Evolutionary conservation across 2,888 invertebrate species (phyloP).

Genomic region (Nephrotoma appendiculata): DNA sequence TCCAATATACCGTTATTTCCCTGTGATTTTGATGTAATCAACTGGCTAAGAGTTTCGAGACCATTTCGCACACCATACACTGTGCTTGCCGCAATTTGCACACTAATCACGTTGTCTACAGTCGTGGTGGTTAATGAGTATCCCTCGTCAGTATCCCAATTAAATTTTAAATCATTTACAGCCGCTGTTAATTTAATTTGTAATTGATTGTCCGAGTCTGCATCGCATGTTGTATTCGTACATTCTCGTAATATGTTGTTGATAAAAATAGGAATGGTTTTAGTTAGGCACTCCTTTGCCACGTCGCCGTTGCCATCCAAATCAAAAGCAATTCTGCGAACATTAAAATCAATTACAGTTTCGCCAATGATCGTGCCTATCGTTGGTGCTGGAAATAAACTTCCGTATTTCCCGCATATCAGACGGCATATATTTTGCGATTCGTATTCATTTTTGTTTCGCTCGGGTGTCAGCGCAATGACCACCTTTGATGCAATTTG

Average conservation of each 20-base stretch:
- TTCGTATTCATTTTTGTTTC: constrained; percentile 18
- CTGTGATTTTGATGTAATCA: constrained; percentile 33
- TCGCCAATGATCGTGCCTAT: constrained; percentile 31
- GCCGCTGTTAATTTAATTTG: constrained; percentile 41
- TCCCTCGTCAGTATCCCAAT: constrained; percentile 54
- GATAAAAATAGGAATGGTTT: constrained; percentile 40
- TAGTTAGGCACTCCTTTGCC: constrained; percentile 36
- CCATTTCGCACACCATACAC: constrained; percentile 63
- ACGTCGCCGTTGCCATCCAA: constrained; percentile 35
- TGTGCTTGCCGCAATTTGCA: constrained; percentile 42
- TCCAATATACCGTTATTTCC: constrained; percentile 20
- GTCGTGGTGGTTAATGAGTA: constrained; percentile 45
- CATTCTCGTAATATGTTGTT: constrained; percentile 45
- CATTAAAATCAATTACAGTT: constrained; percentile 39
- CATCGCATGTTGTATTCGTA: constrained; percentile 31
- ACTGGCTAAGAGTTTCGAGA: constrained; percentile 59
- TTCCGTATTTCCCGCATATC: constrained; percentile 50
- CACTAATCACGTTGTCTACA: constrained; percentile 34
- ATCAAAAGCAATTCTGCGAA: constrained; percentile 33
- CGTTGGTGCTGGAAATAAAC: constrained; percentile 56
- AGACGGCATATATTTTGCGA: constrained; percentile 49
- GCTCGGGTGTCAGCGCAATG: not conserved
- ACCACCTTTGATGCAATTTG: not conserved
- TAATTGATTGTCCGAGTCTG: constrained; percentile 36
- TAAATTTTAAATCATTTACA: constrained; percentile 35